A percentile compares a stretch with the other conserved stretches of the same genome.
Evolutionary conservation across 2,113 vertebrate genomes (phyloP).

Genomic region (Cebidichthys violaceus): DNA sequence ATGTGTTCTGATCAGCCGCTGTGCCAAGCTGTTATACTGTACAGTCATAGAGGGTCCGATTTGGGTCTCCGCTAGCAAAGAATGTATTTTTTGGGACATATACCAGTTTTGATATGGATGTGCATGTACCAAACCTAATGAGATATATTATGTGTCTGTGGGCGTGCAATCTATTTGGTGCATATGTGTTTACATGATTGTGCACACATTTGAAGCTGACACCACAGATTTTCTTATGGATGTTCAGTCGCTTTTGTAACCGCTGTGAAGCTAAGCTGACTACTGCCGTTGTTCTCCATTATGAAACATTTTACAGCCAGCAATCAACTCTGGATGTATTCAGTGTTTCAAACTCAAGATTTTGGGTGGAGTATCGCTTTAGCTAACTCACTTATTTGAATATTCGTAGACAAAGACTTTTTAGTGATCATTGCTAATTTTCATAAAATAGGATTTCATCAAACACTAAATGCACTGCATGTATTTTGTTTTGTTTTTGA

Average conservation of each 20-base stretch:
- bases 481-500: neutral
- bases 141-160: neutral
- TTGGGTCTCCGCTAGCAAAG: neutral
- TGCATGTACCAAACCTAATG: neutral
- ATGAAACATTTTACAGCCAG: neutral
- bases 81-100: neutral
- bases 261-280: neutral
- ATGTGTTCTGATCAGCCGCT: neutral
- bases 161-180: neutral
- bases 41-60: neutral
- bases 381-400: neutral
- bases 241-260: neutral
- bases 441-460: neutral
- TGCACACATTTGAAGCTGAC: neutral
- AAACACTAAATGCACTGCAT: neutral
- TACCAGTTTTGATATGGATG: neutral
- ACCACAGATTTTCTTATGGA: neutral
- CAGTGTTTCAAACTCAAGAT: neutral
- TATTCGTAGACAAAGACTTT: neutral
- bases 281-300: neutral
- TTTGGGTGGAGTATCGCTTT: constrained; percentile 1
- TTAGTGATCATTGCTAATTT: neutral
- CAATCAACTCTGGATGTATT: neutral
- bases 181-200: neutral
- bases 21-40: too few species aligned